Evolutionary conservation across 2,888 invertebrate species (phyloP).

Genomic region (Andrena minutula): DNA sequence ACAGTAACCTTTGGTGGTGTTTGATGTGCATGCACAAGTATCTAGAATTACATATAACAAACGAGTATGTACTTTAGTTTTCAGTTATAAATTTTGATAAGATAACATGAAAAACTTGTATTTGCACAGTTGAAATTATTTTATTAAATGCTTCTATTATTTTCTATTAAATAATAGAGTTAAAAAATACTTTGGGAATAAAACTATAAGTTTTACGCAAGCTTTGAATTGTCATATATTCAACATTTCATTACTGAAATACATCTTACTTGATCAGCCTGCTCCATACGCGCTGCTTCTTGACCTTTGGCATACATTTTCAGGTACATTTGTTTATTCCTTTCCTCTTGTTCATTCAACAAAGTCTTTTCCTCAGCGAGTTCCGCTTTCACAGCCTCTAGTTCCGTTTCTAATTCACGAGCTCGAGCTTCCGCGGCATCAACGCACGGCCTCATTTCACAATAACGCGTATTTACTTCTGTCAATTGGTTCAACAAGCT

Average conservation of each 20-base stretch:
- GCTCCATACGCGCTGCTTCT: constrained; percentile 91
- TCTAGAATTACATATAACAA: constrained; percentile 62
- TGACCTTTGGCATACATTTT: constrained; percentile 94
- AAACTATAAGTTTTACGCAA: neutral
- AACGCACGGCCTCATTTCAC: constrained; percentile 91
- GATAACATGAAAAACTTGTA: neutral
- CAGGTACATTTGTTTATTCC: constrained; percentile 91
- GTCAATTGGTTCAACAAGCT: constrained; percentile 90
- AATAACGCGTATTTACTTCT: constrained; percentile 92
- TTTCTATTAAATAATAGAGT: neutral
- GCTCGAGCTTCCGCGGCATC: constrained; percentile 90
- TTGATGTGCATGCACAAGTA: constrained; percentile 76
- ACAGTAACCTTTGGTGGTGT: constrained; percentile 90
- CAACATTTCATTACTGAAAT: neutral
- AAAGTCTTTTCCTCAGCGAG: constrained; percentile 89
- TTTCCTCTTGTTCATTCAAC: constrained; percentile 89
- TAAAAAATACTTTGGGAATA: neutral
- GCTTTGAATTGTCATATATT: neutral
- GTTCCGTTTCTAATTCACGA: constrained; percentile 89
- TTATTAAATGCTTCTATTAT: neutral
- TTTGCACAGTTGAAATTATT: neutral
- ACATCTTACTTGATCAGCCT: constrained; percentile 88
- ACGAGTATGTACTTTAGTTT: neutral
- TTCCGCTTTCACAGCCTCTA: constrained; percentile 90
- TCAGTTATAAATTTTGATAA: neutral